Conservation (phyloP, 2,797 vertebrate genomes). For the Strix occidentalis region DNA sequence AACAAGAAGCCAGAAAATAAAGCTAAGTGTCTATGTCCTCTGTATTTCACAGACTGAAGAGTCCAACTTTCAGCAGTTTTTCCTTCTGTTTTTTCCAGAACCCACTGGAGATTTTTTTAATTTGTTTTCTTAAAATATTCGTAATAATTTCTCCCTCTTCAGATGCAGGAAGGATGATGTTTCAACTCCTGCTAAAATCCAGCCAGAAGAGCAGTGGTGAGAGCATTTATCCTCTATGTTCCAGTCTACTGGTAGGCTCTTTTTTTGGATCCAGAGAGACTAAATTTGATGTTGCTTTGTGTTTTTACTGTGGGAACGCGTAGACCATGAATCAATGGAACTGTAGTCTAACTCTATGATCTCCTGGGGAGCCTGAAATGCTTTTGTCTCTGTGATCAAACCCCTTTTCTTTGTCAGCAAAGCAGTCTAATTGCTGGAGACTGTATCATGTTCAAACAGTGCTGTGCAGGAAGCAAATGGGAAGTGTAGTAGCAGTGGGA, state of each 20-base stretch:
- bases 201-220: not conserved
- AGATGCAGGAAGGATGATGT: not conserved
- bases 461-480: not conserved
- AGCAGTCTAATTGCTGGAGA: not conserved
- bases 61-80: not conserved
- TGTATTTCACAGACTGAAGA: not conserved
- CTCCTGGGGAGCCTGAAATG: conserved; percentile 41
- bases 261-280: not conserved
- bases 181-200: not conserved
- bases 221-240: not conserved
- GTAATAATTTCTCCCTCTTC: not conserved
- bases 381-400: conserved; percentile 43
- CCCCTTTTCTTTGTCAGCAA: not conserved
- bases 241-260: not conserved
- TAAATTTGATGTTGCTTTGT: not conserved
- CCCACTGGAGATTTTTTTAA: not conserved
- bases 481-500: not conserved
- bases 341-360: not conserved
- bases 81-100: conserved; percentile 33
- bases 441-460: not conserved
- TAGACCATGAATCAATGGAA: not conserved
- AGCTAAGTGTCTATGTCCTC: not conserved
- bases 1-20: not conserved
- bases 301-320: not conserved
- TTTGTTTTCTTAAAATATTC: conserved; percentile 40